Base-by-base conservation (phyloP, 1,140 invertebrate genomes). In the Drosophila lacertosa region DNA sequence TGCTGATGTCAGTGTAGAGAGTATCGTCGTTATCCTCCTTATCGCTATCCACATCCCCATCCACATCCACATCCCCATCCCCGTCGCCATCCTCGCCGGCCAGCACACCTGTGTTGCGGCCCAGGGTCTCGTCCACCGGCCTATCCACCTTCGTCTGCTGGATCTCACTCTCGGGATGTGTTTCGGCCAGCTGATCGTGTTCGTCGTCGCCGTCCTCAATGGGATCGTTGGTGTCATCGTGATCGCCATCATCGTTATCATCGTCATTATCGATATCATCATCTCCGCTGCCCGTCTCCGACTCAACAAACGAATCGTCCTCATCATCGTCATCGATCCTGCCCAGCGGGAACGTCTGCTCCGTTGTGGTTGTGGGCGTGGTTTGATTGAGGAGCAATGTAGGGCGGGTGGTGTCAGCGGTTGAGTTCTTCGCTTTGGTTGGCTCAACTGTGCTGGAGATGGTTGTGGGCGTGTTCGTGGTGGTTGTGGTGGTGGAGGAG, bases 241-340 rank as follows among this genome's bases (percentile, higher is more conserved):
- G 58, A 6, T 45, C 60, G 9, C 32, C 47, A 1, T 57, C 65
- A 24, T 64, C 54, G 22, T 53, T 45, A 16, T 69, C 50, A 0
- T 66, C 16, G 11, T 73, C 47, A 42, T 63, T 57, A 13, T 70
- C 68, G 11, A 80, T 39, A 20, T 24, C 32, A 37, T 55, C 66
- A 39, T 77, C 65, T 7, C 62, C 53, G 6, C 40, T 47, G 9
- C 63, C 62, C n/a, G n/a, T n/a, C n/a, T n/a, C n/a, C n/a, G n/a
- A n/a, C n/a, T n/a, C n/a, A n/a, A n/a, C n/a, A n/a, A n/a, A n/a
- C n/a, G n/a, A n/a, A 10, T 69, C 63, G 4, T 39, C 33, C 20
- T 71, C 68, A 26, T 48, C 77, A 5, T 40, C 26, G 9, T 40
- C 71, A 65, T 73, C 79, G 16, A 79, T 82, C 18, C 79, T 89